Conservation (phyloP, 2,113 vertebrate genomes). For the Ammodytes dubius region DNA sequence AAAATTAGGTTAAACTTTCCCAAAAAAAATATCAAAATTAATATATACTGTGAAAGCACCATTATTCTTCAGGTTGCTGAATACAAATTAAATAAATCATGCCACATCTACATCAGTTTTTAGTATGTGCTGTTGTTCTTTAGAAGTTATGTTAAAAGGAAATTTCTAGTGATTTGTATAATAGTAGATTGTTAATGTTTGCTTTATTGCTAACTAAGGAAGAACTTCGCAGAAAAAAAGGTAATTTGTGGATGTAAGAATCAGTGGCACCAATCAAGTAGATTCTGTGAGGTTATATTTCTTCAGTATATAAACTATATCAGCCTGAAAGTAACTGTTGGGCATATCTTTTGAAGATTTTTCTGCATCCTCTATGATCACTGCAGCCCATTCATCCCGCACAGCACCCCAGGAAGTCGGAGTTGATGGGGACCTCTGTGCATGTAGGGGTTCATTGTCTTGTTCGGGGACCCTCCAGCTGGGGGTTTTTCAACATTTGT, state of each 20-base stretch:
- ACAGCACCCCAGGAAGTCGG: not conserved
- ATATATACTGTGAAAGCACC: too few relatives aligned
- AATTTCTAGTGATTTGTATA: too few relatives aligned
- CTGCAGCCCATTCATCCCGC: not conserved
- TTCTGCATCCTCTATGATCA: constrained; percentile 9
- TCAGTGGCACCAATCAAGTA: not conserved
- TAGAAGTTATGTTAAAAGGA: too few relatives aligned
- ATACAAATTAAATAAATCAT: too few relatives aligned
- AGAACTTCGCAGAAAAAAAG: not conserved
- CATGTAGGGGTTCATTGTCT: not conserved
- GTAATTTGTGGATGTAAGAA: not conserved
- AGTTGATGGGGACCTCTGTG: not conserved
- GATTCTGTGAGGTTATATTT: constrained; percentile 14
- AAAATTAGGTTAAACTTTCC: not conserved
- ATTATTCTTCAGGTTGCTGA: too few relatives aligned
- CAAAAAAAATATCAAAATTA: not conserved
- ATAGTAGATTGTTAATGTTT: too few relatives aligned
- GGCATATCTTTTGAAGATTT: constrained; percentile 13
- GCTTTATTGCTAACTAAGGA: not conserved
- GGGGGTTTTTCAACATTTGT: constrained; percentile 11
- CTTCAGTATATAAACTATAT: not conserved
- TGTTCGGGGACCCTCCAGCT: constrained; percentile 9
- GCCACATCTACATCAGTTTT: too few relatives aligned
- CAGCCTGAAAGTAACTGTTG: not conserved
- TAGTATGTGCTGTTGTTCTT: too few relatives aligned